Base-by-base conservation (phyloP, 2,797 vertebrate genomes). In the Pseudomugil gertrudae region DNA sequence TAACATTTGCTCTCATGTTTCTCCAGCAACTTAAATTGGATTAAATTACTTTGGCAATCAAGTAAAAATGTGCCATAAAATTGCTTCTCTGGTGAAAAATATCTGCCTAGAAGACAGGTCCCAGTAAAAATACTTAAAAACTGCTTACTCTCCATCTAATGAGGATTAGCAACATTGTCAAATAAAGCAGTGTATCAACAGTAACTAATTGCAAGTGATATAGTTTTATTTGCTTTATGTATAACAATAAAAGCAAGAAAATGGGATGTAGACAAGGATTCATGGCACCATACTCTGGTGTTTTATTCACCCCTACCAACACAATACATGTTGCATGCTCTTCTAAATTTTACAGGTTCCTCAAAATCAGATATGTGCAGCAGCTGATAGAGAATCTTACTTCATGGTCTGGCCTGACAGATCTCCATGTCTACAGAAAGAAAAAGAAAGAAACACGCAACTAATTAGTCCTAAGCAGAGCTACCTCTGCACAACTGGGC, bases 1-100 rank as follows among this genome's bases (percentile, higher is more conserved):
- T 47, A 47, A 47, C 21, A 47, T 21, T 6, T 32, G 4, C 32
- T 38, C 26, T 26, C 26, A n/a, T n/a, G n/a, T 35, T 45, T 33
- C 27, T 11, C 19, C 27, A 21, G 3, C 24, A 8, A 52, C 70
- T 71, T 2, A 29, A 74, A 67, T 21, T 63, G 60, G 35, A 67
- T 35, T 45, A 8, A 63, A 35, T 56, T 47, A 63, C 7, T 47
- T 59, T 60, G 53, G 60, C 23, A 50, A 17, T 45, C 30, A 6
- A 26, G 15, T 66, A 5, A 54, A 61, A 32, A 75, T 47, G 7
- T 24, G 5, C 26, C 43, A 29, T 27, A 19, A 32, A 7, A 45
- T 26, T 30, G 51, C 11, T 29, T 24, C 3, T 55, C 51, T 59
- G 43, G 21, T 40, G 8, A 60, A 60, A 24, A 9, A 47, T 2